Evolutionary conservation across 2,113 vertebrate species (phyloP).

Genomic region (Balaenoptera acutorostrata): DNA sequence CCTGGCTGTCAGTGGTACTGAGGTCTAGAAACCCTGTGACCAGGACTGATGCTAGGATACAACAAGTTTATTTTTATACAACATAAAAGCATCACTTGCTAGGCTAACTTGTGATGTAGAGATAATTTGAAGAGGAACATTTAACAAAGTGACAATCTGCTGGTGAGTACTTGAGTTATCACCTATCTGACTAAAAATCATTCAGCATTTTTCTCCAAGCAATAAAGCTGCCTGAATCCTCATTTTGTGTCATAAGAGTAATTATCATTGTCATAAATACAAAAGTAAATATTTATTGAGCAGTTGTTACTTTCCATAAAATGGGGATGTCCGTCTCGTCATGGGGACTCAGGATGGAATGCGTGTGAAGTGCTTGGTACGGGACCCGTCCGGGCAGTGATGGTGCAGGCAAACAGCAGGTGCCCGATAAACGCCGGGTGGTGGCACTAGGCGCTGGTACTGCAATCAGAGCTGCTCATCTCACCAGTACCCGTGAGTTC

Average conservation of each 20-base stretch:
- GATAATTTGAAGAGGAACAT: rapidly evolving
- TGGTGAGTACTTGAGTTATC: neutral
- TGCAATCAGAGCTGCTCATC: rapidly evolving
- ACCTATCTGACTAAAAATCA: neutral
- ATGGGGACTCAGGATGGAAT: rapidly evolving
- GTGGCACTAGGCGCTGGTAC: rapidly evolving
- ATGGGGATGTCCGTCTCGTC: rapidly evolving
- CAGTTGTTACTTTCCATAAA: neutral
- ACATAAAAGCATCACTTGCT: neutral
- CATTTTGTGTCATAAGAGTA: neutral
- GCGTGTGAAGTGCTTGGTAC: rapidly evolving
- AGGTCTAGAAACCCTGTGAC: neutral
- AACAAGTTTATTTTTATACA: rapidly evolving
- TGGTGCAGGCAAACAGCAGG: rapidly evolving
- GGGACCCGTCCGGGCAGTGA: rapidly evolving
- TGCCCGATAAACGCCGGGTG: rapidly evolving
- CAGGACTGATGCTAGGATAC: rapidly evolving
- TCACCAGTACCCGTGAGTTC: rapidly evolving
- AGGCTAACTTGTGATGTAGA: rapidly evolving
- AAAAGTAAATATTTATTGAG: neutral
- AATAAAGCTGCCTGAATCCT: neutral
- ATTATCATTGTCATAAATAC: too few relatives aligned
- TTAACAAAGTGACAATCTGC: rapidly evolving
- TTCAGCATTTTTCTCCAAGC: neutral
- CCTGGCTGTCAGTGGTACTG: rapidly evolving